A percentile compares a stretch with the other conserved stretches of the same genome.
Evolutionary conservation across 2,797 vertebrate species (phyloP).

Genomic region (Tenualosa thibaudeaui): DNA sequence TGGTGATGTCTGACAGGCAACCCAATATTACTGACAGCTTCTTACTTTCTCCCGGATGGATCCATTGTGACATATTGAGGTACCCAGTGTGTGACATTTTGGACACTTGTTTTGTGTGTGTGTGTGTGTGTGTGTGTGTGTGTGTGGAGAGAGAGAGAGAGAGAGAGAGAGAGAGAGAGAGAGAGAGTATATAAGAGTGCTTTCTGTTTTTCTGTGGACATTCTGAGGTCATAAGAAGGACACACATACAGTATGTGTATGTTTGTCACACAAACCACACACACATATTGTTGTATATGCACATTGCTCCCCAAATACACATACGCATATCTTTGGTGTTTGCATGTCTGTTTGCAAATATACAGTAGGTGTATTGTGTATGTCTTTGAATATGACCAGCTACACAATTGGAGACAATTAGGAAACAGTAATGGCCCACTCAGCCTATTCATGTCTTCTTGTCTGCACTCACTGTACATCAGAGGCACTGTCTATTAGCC

Average conservation of each 20-base stretch:
- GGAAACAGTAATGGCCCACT: not conserved
- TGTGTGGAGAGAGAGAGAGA: not conserved
- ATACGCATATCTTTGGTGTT: not conserved
- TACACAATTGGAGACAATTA: not conserved
- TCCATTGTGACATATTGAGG: not conserved
- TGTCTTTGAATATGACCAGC: not conserved
- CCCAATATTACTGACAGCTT: not conserved
- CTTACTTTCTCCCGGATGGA: not conserved
- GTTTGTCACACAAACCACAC: not conserved
- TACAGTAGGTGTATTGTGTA: not conserved
- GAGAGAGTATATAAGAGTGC: not conserved
- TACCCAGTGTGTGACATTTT: not conserved
- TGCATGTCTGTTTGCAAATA: not conserved
- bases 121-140: conserved; percentile 9
- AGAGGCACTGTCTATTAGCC: not conserved
- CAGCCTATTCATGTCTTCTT: not conserved
- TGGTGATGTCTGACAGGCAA: not conserved
- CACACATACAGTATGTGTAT: not conserved
- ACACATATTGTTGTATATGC: not conserved
- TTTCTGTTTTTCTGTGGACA: not conserved
- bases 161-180: not conserved
- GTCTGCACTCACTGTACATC: not conserved
- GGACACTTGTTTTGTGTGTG: not conserved
- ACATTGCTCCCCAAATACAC: not conserved
- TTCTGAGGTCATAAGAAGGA: not conserved